Conservation (phyloP, 1,140 invertebrate genomes). For the Hycleus phaleratus region DNA sequence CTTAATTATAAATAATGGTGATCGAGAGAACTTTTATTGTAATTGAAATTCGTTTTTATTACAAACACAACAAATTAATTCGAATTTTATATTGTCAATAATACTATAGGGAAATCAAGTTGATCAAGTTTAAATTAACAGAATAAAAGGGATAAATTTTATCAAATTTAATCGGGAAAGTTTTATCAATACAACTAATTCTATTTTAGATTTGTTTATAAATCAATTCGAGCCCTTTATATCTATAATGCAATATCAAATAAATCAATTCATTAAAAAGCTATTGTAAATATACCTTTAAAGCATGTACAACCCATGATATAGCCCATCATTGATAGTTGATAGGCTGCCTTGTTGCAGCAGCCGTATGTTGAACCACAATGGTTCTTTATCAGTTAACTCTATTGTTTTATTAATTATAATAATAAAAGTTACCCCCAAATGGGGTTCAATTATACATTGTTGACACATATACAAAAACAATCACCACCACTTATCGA, state of each 20-base stretch:
- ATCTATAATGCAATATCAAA: no score
- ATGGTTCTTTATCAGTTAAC: conserved; percentile 13
- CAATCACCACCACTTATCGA: neutral
- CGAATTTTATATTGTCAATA: no score
- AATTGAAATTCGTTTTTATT: no score
- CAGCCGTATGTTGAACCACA: conserved; percentile 20
- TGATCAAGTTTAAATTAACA: no score
- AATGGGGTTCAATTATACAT: conserved; percentile 25
- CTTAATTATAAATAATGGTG: no score
- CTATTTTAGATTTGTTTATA: no score
- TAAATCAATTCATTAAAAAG: neutral
- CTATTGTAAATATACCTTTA: conserved; percentile 55
- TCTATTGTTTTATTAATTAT: neutral
- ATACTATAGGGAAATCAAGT: no score
- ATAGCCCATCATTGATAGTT: conserved; percentile 70
- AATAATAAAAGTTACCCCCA: conserved; percentile 14
- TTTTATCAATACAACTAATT: neutral
- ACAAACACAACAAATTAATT: no score
- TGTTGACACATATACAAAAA: conserved; percentile 31
- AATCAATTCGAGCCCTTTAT: no score
- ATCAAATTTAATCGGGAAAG: neutral
- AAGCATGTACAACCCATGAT: conserved; percentile 84
- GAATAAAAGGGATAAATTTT: no score
- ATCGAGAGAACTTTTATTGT: no score
- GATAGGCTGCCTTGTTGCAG: conserved; percentile 35